Evolutionary conservation across 64 coral and sea anemone species (phyloP).

Genomic region (Porites australiensis): DNA sequence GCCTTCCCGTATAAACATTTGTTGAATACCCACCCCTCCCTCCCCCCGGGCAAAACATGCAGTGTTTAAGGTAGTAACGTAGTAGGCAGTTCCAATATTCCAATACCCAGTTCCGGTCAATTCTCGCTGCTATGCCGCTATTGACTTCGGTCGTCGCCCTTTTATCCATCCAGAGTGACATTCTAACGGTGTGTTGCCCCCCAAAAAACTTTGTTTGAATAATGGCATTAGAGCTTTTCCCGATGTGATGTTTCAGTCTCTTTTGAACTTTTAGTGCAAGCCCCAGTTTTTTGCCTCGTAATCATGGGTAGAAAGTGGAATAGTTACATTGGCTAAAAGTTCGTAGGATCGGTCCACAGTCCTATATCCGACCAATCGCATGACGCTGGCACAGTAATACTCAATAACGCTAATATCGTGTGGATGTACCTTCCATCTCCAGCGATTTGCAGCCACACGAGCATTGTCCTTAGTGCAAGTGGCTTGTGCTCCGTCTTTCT

Average conservation of each 20-base stretch:
- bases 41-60: no score
- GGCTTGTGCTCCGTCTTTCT: not conserved
- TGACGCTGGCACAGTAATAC: not conserved
- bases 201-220: no score
- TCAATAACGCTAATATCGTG: slow-evolving; percentile 28
- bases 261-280: not conserved
- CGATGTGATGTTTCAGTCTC: not conserved
- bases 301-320: slow-evolving; percentile 12
- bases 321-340: not conserved
- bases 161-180: no score
- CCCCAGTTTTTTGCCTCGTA: slow-evolving; percentile 14
- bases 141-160: no score
- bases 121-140: no score
- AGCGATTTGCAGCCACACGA: slow-evolving; percentile 3
- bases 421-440: slow-evolving; percentile 42
- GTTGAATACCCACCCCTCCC: no score
- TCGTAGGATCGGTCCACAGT: slow-evolving; percentile 14
- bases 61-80: no score
- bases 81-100: no score
- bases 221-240: no score
- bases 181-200: no score
- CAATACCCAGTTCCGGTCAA: no score
- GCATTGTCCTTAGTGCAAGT: slow-evolving; percentile 11
- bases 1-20: no score
- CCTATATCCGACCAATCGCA: slow-evolving; percentile 17